Conservation (phyloP, 2,888 invertebrate genomes). For the Tuta absoluta region DNA sequence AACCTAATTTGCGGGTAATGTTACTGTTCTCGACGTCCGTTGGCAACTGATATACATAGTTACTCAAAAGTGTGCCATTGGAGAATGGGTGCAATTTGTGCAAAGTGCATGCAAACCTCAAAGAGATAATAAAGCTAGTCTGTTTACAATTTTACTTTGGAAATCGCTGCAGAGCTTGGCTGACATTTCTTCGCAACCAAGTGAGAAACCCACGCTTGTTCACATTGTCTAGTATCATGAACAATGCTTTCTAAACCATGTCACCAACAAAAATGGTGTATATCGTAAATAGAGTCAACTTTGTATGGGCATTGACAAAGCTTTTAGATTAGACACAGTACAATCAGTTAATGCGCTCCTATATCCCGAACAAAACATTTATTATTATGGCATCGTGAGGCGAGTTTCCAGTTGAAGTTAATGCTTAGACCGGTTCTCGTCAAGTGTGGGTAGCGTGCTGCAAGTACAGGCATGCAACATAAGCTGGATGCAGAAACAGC, state of each 20-base stretch:
- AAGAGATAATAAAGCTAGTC: slow-evolving; percentile 9
- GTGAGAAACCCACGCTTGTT: slow-evolving; percentile 15
- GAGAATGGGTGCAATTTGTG: slow-evolving; percentile 47
- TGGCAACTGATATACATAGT: slow-evolving; percentile 58
- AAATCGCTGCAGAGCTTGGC: slow-evolving; percentile 6
- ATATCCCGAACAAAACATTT: slow-evolving; percentile 31
- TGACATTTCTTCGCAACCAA: slow-evolving; percentile 18
- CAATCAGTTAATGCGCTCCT: slow-evolving; percentile 28
- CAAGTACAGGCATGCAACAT: slow-evolving; percentile 31
- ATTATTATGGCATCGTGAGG: slow-evolving; percentile 29
- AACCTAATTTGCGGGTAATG: slow-evolving; percentile 68
- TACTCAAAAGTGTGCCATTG: slow-evolving; percentile 56
- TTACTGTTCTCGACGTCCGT: slow-evolving; percentile 59
- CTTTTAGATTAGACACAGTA: slow-evolving; percentile 17
- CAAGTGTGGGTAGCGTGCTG: slow-evolving; percentile 35
- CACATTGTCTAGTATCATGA: slow-evolving; percentile 7
- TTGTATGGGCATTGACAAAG: not conserved
- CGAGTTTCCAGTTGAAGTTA: slow-evolving; percentile 35
- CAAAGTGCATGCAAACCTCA: slow-evolving; percentile 32
- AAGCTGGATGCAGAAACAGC: slow-evolving; percentile 50
- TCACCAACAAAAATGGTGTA: not conserved
- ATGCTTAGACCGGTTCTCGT: slow-evolving; percentile 39
- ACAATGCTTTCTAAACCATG: slow-evolving; percentile 20
- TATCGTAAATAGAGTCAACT: slow-evolving; percentile 2
- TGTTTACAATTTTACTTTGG: slow-evolving; percentile 19